Evolutionary conservation across 2,113 vertebrate species (phyloP).

Genomic region (Alouatta palliata): DNA sequence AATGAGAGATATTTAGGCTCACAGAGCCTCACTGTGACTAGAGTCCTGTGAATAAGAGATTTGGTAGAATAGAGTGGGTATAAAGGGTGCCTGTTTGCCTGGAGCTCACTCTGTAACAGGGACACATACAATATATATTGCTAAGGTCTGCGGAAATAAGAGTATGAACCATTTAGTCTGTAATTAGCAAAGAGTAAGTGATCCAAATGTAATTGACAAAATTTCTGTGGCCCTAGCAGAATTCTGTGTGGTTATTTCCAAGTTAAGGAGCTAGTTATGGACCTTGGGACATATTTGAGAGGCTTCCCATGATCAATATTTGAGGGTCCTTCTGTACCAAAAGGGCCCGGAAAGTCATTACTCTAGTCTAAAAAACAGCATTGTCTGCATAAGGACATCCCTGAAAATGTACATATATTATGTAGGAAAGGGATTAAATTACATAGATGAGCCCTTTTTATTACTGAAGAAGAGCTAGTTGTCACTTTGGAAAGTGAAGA

Average conservation of each 20-base stretch:
- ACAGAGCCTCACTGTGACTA: not conserved
- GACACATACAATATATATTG: not conserved
- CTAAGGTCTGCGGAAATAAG: not conserved
- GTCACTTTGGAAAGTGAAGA: not conserved
- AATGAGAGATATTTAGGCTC: not conserved
- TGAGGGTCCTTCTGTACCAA: not conserved
- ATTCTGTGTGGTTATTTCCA: not conserved
- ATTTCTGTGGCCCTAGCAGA: not conserved
- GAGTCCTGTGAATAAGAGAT: not conserved
- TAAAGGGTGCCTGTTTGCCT: not conserved
- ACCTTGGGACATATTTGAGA: not conserved
- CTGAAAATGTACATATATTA: not conserved
- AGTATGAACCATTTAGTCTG: not conserved
- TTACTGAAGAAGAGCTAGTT: not conserved
- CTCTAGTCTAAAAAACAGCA: not conserved
- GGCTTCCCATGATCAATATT: too few relatives aligned
- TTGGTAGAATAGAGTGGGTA: not conserved
- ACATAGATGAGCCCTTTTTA: not conserved
- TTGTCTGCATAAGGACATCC: not conserved
- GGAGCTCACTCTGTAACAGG: not conserved
- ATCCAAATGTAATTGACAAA: not conserved
- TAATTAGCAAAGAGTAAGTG: not conserved
- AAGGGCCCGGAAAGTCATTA: not conserved
- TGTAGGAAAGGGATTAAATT: not conserved
- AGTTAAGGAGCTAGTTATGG: not conserved